Percentiles rank a stretch among this genome's conserved stretches.
phyloP scores from a whole-genome alignment of 2,888 invertebrate species.

The Euplagia quadripunctaria region DNA sequence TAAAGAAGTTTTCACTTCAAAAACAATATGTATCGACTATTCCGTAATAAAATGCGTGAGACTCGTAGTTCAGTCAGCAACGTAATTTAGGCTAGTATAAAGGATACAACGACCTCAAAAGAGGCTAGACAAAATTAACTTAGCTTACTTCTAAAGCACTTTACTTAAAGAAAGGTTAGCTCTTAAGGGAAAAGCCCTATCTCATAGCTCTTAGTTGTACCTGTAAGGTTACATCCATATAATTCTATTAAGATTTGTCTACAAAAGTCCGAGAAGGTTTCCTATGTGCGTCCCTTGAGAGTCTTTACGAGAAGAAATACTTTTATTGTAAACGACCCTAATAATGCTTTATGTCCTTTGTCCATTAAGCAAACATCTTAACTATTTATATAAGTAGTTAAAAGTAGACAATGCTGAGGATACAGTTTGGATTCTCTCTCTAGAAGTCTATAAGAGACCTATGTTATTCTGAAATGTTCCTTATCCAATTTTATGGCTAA shows the following conservation, averaged over 20 bases:
- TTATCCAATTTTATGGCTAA: too few species aligned
- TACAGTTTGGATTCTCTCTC: not conserved
- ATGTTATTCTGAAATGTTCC: too few species aligned
- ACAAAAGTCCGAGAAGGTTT: not conserved
- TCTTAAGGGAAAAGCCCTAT: not conserved
- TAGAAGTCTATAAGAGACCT: too few species aligned
- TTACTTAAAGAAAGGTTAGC: not conserved
- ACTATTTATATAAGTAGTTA: not conserved
- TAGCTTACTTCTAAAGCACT: not conserved
- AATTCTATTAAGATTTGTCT: constrained; percentile 4
- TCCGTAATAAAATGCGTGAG: too few species aligned
- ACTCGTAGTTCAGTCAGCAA: too few species aligned
- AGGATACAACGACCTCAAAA: not conserved
- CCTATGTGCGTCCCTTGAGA: constrained; percentile 22
- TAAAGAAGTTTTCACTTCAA: too few species aligned
- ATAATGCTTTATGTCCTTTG: constrained; percentile 43
- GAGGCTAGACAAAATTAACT: not conserved
- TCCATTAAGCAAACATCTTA: constrained; percentile 36
- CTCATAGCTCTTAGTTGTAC: not conserved
- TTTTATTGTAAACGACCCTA: constrained; percentile 13
- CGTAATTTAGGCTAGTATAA: not conserved
- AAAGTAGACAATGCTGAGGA: not conserved
- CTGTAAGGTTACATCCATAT: not conserved
- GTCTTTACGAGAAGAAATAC: constrained; percentile 31
- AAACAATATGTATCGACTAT: too few species aligned